Conservation (phyloP, 2,888 invertebrate genomes). For the Synergus gifuensis region DNA sequence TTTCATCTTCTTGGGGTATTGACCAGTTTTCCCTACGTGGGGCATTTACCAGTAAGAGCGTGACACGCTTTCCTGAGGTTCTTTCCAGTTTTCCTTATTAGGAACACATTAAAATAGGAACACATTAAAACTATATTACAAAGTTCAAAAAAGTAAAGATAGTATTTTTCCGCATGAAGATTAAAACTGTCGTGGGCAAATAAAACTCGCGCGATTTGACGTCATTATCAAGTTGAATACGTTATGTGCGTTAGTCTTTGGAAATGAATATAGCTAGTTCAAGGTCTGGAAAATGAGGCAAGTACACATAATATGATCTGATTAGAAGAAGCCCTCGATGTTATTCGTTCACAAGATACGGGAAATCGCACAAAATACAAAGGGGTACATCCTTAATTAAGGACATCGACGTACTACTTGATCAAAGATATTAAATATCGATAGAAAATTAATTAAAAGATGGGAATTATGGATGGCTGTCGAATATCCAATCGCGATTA, state of each 20-base stretch:
- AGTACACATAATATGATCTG: slow-evolving; percentile 27
- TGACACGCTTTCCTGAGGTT: no score
- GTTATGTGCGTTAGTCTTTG: slow-evolving; percentile 9
- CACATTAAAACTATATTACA: no score
- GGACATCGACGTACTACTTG: neutral
- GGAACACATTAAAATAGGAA: no score
- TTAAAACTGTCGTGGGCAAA: neutral
- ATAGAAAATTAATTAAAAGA: neutral
- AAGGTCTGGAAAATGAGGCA: slow-evolving; percentile 25
- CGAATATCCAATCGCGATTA: neutral
- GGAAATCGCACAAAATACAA: neutral
- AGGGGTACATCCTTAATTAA: neutral
- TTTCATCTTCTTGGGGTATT: no score
- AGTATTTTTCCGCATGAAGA: slow-evolving; percentile 1
- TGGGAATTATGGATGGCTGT: neutral
- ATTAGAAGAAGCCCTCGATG: slow-evolving; percentile 28
- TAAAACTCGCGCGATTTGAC: slow-evolving; percentile 5
- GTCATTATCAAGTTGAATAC: slow-evolving; percentile 34
- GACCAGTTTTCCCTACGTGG: no score
- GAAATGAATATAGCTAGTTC: slow-evolving; percentile 34
- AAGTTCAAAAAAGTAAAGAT: neutral
- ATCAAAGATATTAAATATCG: slow-evolving; percentile 1
- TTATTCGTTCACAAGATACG: neutral
- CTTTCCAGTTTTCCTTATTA: no score
- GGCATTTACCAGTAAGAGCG: no score